Base-by-base conservation (phyloP, 2,888 invertebrate species). In the Apotomis capreana region DNA sequence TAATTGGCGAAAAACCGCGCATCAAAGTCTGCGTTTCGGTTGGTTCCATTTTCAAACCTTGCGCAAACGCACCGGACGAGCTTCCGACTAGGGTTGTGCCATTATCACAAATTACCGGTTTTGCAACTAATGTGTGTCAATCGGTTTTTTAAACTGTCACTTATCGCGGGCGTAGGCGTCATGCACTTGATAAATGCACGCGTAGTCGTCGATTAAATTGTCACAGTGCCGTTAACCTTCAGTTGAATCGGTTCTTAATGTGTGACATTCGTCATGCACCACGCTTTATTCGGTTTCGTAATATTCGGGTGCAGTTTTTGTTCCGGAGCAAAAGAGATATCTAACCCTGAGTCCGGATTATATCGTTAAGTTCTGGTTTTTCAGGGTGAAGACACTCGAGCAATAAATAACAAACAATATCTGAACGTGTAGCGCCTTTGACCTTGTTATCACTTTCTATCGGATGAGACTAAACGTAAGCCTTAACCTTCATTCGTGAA, bases 61-160 rank as follows among this genome's bases (percentile, higher is more conserved):
- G 75, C 79, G 77, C 74, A 80, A 79, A 46, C 26, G 36, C 37
- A 52, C 70, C 82, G 83, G 82, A 83, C 74, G 78, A 69, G 75
- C 79, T 79, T 83, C 83, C 82, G 80, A 78, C 70, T 77, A 78
- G 75, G 69, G 77, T 76, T 76, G 76, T 75, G 73, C 73, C 54
- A 62, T 63, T 71, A 73, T 74, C 63, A 10, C 40, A 55, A 71
- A 60, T 72, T 63, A 68, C 68, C 62, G 58, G 72, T 68, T 72
- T 68, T 68, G 68, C 63, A 72, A 72, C 12, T 26, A 26, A 71
- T 63, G 58, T 72, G 37, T 72, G 72, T 63, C 68, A 68, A 68
- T 68, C 68, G 63, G 52, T 65, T 72, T 72, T 26, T 72, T 68
- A 59, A 68, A 68, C 61, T 72, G 68, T 72, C 62, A 54, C 60